phyloP scores from a whole-genome alignment of 2,797 vertebrate genomes.

The Enteromius trimaculatus region DNA sequence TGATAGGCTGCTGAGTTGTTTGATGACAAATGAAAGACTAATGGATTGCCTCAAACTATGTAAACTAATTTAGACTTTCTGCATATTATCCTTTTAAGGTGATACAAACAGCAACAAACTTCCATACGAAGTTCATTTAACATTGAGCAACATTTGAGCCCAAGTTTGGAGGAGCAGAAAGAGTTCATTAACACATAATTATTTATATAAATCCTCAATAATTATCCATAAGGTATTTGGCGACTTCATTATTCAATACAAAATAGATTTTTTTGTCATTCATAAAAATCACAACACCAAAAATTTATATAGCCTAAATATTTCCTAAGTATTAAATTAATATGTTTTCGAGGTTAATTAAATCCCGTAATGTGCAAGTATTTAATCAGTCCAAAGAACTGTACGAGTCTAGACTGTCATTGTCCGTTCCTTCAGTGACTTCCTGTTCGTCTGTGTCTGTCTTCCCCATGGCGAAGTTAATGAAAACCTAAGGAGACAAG shows the following conservation, averaged over 20 bases:
- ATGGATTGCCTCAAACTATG: slow-evolving; percentile 12
- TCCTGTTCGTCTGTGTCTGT: slow-evolving; percentile 62
- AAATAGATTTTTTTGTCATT: not conserved
- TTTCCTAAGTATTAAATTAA: slow-evolving; percentile 28
- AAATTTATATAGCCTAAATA: not conserved
- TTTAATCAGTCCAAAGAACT: slow-evolving; percentile 52
- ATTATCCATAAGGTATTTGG: slow-evolving; percentile 14
- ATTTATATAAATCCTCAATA: not conserved
- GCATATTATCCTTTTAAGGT: not conserved
- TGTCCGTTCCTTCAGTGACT: slow-evolving; percentile 53
- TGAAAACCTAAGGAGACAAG: slow-evolving; percentile 86
- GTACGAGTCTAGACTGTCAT: slow-evolving; percentile 59
- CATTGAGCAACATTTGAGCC: not conserved
- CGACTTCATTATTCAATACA: slow-evolving; percentile 30
- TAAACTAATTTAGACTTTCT: slow-evolving; percentile 15
- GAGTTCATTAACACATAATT: not conserved
- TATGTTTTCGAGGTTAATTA: slow-evolving; percentile 20
- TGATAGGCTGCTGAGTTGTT: not conserved
- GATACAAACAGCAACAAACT: not conserved
- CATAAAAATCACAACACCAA: slow-evolving; percentile 28
- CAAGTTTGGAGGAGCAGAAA: slow-evolving; percentile 14
- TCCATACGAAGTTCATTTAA: not conserved
- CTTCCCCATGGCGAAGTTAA: slow-evolving; percentile 93
- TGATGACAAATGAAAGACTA: not conserved
- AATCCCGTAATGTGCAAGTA: not conserved